Percentiles rank a stretch among this genome's conserved stretches.
These are phyloP conservation scores for Tragelaphus oryx DNA, from an alignment of 2,797 vertebrate genomes.

Conservation along the genomic window DNA sequence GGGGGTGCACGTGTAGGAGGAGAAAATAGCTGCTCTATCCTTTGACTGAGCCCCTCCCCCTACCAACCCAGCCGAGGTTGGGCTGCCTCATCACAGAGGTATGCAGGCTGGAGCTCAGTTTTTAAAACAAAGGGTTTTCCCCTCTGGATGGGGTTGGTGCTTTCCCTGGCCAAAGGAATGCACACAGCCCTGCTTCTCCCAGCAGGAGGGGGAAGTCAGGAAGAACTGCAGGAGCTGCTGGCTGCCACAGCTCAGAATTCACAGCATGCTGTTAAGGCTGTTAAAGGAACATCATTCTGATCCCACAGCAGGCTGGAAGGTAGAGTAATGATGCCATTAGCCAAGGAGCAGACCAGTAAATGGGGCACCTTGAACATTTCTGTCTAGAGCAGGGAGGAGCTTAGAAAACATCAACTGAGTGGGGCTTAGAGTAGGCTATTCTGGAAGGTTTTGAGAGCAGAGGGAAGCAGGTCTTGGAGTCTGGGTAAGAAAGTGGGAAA, in stretches of 20 bases:
- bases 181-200: neutral
- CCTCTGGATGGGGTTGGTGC: neutral
- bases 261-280: neutral
- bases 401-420: neutral
- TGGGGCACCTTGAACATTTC: neutral
- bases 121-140: slow-evolving; percentile 58
- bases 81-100: slow-evolving; percentile 63
- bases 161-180: slow-evolving; percentile 36
- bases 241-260: neutral
- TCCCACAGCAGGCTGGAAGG: slow-evolving; percentile 53
- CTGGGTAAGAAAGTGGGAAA: neutral
- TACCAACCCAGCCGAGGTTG: slow-evolving; percentile 45
- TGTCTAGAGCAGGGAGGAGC: neutral
- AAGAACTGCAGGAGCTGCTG: neutral
- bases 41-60: slow-evolving; percentile 55
- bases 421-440: neutral
- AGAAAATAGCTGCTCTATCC: slow-evolving; percentile 77
- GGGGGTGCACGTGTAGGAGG: slow-evolving; percentile 75
- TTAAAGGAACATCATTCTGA: slow-evolving; percentile 54
- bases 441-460: slow-evolving; percentile 10
- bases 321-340: slow-evolving; percentile 40
- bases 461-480: neutral
- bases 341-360: slow-evolving; percentile 22
- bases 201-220: slow-evolving; percentile 8
- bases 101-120: slow-evolving; percentile 55